phyloP scores from a whole-genome alignment of 2,888 invertebrate species.

The Belgica antarctica region DNA sequence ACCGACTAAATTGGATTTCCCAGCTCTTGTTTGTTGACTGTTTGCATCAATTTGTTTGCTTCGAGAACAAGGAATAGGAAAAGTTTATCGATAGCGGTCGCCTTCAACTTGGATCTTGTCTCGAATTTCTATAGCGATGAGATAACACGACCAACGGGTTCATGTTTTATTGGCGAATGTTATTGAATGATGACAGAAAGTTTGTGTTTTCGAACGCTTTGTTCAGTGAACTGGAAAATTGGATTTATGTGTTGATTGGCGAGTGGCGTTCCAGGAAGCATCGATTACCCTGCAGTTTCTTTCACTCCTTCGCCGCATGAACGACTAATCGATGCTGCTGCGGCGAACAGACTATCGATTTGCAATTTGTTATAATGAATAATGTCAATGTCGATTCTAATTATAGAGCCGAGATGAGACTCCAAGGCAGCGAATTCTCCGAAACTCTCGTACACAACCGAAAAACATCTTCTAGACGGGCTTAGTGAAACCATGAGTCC shows the following conservation, averaged over 20 bases:
- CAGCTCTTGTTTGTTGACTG: neutral
- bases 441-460: too few relatives aligned
- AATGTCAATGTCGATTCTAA: constrained; percentile 25
- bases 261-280: neutral
- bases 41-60: neutral
- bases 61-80: neutral
- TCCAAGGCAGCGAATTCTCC: too few relatives aligned
- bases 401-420: constrained; percentile 1
- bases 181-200: neutral
- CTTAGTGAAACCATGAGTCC: too few relatives aligned
- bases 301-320: constrained; percentile 1
- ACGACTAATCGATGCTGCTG: constrained; percentile 1
- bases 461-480: too few relatives aligned
- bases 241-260: neutral
- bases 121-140: neutral
- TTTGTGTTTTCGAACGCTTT: neutral
- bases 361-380: constrained; percentile 4
- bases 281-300: constrained; percentile 3
- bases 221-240: constrained; percentile 17
- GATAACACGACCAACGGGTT: neutral
- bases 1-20: neutral
- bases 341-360: neutral
- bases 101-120: neutral
- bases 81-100: neutral
- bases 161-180: neutral